phyloP scores from a whole-genome alignment of 2,888 invertebrate genomes.

The Linnaemya tessellans region DNA sequence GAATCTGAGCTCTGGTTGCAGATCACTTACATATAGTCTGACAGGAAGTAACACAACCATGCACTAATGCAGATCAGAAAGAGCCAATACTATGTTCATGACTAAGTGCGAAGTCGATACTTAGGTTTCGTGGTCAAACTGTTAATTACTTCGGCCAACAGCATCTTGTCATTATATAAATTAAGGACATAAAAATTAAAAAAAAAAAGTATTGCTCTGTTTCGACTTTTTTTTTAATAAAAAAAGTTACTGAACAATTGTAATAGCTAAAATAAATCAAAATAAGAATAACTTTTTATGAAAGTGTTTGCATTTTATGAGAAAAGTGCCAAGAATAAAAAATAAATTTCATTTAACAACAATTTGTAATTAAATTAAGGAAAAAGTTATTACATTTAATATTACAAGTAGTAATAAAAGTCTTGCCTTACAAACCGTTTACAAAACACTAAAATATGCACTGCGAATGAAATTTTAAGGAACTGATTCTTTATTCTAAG shows the following conservation, averaged over 20 bases:
- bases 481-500: constrained; percentile 64
- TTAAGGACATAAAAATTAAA: neutral
- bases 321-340: constrained; percentile 18
- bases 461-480: constrained; percentile 47
- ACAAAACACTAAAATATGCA: constrained; percentile 46
- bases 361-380: constrained; percentile 26
- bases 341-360: constrained; percentile 33
- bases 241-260: neutral
- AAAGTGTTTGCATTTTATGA: neutral
- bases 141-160: too few relatives aligned
- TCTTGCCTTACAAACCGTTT: constrained; percentile 30
- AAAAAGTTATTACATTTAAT: constrained; percentile 28
- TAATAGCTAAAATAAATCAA: neutral
- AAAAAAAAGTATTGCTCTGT: too few relatives aligned
- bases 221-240: too few relatives aligned
- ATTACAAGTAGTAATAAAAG: constrained; percentile 32
- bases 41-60: too few relatives aligned
- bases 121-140: too few relatives aligned
- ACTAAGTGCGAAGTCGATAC: too few relatives aligned
- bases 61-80: too few relatives aligned
- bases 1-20: too few relatives aligned
- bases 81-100: too few relatives aligned
- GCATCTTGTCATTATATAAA: too few relatives aligned
- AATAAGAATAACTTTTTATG: neutral
- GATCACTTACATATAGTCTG: too few relatives aligned